Conservation (phyloP, 2,888 invertebrate genomes). For the Drosophila paracracens region DNA sequence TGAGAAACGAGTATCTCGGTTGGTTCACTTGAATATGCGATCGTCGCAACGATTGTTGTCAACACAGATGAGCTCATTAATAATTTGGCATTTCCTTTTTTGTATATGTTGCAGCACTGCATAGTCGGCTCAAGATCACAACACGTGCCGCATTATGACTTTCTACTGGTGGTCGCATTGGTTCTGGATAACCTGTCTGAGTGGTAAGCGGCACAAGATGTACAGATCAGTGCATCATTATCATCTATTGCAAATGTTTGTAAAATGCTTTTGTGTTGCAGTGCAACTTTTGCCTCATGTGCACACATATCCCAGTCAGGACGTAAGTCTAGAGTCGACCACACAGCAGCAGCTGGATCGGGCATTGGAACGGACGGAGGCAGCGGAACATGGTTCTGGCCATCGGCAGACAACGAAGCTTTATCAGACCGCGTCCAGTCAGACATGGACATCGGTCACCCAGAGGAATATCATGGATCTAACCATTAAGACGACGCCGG, state of each 20-base stretch:
- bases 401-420: constrained; percentile 66
- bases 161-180: constrained; percentile 95
- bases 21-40: constrained; percentile 22
- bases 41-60: constrained; percentile 15
- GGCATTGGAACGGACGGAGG: constrained; percentile 11
- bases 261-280: constrained; percentile 18
- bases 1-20: constrained; percentile 35
- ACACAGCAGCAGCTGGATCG: constrained; percentile 42
- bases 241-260: too few relatives aligned
- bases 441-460: constrained; percentile 70
- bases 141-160: constrained; percentile 88
- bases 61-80: constrained; percentile 19
- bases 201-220: constrained; percentile 58
- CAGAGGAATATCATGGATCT: constrained; percentile 67
- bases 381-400: background rate
- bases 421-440: constrained; percentile 71
- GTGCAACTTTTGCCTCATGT: constrained; percentile 63
- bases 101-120: constrained; percentile 39
- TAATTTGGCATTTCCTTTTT: constrained; percentile 14
- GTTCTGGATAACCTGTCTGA: constrained; percentile 91
- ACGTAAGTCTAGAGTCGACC: constrained; percentile 61
- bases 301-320: constrained; percentile 81
- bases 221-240: background rate
- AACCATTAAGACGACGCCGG: constrained; percentile 44
- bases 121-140: constrained; percentile 65